Percentiles rank a stretch among this genome's conserved stretches.
Conservation (phyloP, 1,140 invertebrate species). For the Monochamus saltuarius region DNA sequence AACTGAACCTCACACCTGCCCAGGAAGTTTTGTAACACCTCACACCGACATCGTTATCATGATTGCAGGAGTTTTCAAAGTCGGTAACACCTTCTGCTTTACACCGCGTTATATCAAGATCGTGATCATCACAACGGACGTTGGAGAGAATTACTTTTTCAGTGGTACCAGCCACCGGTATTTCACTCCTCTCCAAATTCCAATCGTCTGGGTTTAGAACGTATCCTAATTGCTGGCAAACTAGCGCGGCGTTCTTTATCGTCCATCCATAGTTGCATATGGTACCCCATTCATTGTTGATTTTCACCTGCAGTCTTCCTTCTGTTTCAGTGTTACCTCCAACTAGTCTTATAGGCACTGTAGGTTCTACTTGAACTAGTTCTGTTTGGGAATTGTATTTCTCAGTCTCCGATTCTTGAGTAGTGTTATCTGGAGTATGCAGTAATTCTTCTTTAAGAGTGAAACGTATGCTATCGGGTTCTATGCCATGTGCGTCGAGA, state of each 20-base stretch:
- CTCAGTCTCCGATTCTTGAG: slow-evolving; percentile 58
- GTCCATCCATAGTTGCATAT: slow-evolving; percentile 97
- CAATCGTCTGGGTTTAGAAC: slow-evolving; percentile 92
- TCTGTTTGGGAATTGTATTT: slow-evolving; percentile 54
- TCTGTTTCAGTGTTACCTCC: slow-evolving; percentile 74
- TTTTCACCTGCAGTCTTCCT: slow-evolving; percentile 76
- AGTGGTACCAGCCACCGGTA: slow-evolving; percentile 73
- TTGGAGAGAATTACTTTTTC: slow-evolving; percentile 82
- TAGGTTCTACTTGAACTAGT: slow-evolving; percentile 55
- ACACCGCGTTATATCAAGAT: slow-evolving; percentile 90
- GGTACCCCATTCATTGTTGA: slow-evolving; percentile 91
- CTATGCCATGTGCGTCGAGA: slow-evolving; percentile 77
- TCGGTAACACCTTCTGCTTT: slow-evolving; percentile 71
- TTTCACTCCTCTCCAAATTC: slow-evolving; percentile 70
- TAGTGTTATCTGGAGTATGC: slow-evolving; percentile 63
- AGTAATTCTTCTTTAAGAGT: slow-evolving; percentile 74
- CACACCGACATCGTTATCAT: slow-evolving; percentile 85
- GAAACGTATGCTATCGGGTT: slow-evolving; percentile 74
- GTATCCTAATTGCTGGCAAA: slow-evolving; percentile 93
- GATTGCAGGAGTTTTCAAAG: slow-evolving; percentile 88
- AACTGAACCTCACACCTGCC: slow-evolving; percentile 88
- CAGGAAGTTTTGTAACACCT: slow-evolving; percentile 88
- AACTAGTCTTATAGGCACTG: slow-evolving; percentile 71
- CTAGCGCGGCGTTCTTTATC: slow-evolving; percentile 85
- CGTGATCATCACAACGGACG: slow-evolving; percentile 87